Conservation (phyloP, 2,113 vertebrate species). For the Ictalurus punctatus region DNA sequence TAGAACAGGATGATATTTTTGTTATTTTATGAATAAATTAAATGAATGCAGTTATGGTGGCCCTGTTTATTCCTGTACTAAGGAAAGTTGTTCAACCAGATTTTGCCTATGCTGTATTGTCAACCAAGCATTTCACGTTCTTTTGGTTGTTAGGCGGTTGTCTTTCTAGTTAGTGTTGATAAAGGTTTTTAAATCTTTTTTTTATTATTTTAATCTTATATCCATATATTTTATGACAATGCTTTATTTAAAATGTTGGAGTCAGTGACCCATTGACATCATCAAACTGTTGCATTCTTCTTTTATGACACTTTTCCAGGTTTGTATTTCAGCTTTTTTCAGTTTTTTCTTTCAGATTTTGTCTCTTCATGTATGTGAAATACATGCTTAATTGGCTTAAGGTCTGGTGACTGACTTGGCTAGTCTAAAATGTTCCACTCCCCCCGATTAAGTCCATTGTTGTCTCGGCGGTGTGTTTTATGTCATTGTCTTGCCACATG, state of each 20-base stretch:
- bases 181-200: not conserved
- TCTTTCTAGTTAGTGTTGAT: not conserved
- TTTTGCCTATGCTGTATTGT: not conserved
- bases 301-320: too few species aligned
- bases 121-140: not conserved
- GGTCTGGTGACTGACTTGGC: not conserved
- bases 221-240: not conserved
- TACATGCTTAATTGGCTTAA: not conserved
- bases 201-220: not conserved
- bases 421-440: not conserved
- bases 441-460: not conserved
- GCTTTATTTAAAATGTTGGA: not conserved
- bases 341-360: not conserved
- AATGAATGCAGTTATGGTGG: not conserved
- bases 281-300: not conserved
- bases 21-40: not conserved
- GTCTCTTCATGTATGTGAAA: not conserved
- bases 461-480: not conserved
- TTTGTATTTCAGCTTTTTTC: not conserved
- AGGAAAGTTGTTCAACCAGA: not conserved
- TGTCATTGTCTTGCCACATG: not conserved
- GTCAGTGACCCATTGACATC: not conserved
- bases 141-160: not conserved
- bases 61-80: not conserved
- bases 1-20: not conserved